phyloP scores from a whole-genome alignment of 2,888 invertebrate species.

The Lasiommata megera region DNA sequence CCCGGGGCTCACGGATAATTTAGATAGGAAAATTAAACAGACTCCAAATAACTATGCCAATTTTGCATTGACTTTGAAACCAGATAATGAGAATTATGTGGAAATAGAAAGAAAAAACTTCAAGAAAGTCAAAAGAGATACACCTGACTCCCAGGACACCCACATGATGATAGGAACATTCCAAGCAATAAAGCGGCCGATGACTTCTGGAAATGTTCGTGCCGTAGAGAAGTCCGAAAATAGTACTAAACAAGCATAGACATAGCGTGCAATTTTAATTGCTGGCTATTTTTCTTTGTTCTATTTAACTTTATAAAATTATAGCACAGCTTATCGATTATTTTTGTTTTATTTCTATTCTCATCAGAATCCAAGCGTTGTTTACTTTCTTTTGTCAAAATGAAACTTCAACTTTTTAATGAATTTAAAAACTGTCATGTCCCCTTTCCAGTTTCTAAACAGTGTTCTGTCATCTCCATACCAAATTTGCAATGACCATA shows the following conservation, averaged over 20 bases:
- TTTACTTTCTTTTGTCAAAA: too few relatives aligned
- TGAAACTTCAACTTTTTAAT: too few relatives aligned
- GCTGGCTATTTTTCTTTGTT: too few relatives aligned
- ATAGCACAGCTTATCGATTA: too few relatives aligned
- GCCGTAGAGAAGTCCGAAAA: neutral
- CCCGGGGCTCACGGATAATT: neutral
- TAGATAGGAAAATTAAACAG: neutral
- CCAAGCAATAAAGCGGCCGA: slow-evolving; percentile 27
- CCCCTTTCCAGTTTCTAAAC: too few relatives aligned
- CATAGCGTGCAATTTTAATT: neutral
- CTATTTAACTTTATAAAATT: too few relatives aligned
- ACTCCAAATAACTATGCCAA: neutral
- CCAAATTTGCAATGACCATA: too few relatives aligned
- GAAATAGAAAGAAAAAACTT: neutral
- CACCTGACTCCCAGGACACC: slow-evolving; percentile 12
- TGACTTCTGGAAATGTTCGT: slow-evolving; percentile 7
- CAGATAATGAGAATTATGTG: neutral
- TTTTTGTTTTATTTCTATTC: too few relatives aligned
- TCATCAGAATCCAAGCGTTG: too few relatives aligned
- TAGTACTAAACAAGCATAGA: neutral
- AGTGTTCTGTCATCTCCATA: too few relatives aligned
- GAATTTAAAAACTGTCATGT: too few relatives aligned
- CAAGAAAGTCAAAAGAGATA: slow-evolving; percentile 21
- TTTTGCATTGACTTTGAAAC: neutral
- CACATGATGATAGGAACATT: slow-evolving; percentile 30